phyloP scores from a whole-genome alignment of 2,797 vertebrate genomes.

The Hemitrygon akajei region DNA sequence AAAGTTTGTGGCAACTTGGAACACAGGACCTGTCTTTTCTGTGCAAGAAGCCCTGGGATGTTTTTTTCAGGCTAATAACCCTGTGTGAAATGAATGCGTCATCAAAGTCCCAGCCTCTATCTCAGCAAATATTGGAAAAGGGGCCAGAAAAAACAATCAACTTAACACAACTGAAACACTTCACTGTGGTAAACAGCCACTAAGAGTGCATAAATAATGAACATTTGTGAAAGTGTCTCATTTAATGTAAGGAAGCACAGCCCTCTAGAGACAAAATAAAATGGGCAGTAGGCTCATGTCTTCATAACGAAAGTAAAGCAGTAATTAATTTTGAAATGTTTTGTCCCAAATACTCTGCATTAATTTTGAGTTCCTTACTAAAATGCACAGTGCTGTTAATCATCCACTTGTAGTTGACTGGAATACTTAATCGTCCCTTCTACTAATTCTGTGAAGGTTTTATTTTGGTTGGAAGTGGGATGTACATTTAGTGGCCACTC shows the following conservation, averaged over 20 bases:
- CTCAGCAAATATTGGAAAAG: not conserved
- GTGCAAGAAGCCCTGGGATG: not conserved
- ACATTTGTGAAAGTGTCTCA: not conserved
- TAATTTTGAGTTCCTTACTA: not conserved
- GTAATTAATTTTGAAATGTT: constrained; percentile 9
- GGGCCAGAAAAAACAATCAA: not conserved
- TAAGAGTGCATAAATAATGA: not conserved
- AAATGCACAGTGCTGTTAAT: not conserved
- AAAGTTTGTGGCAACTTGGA: not conserved
- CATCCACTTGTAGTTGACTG: not conserved
- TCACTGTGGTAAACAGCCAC: not conserved
- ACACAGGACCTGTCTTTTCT: not conserved
- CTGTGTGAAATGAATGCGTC: not conserved
- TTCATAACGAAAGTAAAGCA: not conserved
- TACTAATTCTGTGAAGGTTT: constrained; percentile 17
- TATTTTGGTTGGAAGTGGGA: constrained; percentile 12
- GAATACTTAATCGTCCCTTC: constrained; percentile 24
- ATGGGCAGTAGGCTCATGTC: not conserved
- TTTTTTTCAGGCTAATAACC: not conserved
- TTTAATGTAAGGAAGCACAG: constrained; percentile 3
- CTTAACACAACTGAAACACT: not conserved
- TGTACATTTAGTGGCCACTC: no score
- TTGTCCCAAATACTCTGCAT: not conserved
- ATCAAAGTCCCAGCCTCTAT: not conserved
- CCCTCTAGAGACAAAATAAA: not conserved